These are phyloP conservation scores for Peromyscus californicus DNA, from an alignment of 2,113 vertebrate species.

Conservation along the genomic window DNA sequence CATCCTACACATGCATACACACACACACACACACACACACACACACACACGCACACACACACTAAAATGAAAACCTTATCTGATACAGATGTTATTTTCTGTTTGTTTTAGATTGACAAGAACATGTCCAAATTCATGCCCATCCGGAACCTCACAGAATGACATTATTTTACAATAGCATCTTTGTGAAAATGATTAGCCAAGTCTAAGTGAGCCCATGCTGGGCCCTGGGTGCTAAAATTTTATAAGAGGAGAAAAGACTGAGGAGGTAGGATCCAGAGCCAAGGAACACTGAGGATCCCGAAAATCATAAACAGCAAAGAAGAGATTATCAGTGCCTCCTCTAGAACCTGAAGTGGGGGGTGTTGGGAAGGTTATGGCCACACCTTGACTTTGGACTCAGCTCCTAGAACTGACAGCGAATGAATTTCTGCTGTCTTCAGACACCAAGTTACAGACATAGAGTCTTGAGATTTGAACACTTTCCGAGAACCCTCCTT, in stretches of 20 bases:
- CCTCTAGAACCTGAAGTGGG: accelerated
- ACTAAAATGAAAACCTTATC: neutral
- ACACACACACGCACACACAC: neutral
- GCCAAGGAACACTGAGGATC: neutral
- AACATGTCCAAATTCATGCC: neutral
- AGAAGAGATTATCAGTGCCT: neutral
- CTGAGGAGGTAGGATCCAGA: neutral
- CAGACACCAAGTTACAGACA: no score
- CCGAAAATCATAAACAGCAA: neutral
- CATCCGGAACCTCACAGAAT: neutral
- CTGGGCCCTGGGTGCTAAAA: neutral
- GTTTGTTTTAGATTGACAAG: neutral
- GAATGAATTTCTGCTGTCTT: neutral
- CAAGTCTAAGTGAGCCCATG: neutral
- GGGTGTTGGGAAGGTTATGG: neutral
- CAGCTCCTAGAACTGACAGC: neutral
- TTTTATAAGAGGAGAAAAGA: neutral
- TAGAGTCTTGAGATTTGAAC: neutral
- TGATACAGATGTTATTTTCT: neutral
- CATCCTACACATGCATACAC: neutral
- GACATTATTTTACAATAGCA: neutral
- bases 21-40: neutral
- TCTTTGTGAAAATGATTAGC: neutral
- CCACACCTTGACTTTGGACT: neutral
- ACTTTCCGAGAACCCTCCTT: neutral